Evolutionary conservation across 2,888 invertebrate genomes (phyloP), one percentile per base, ranked within the genome.

Genomic region (Cryptocephalus primarius): DNA sequence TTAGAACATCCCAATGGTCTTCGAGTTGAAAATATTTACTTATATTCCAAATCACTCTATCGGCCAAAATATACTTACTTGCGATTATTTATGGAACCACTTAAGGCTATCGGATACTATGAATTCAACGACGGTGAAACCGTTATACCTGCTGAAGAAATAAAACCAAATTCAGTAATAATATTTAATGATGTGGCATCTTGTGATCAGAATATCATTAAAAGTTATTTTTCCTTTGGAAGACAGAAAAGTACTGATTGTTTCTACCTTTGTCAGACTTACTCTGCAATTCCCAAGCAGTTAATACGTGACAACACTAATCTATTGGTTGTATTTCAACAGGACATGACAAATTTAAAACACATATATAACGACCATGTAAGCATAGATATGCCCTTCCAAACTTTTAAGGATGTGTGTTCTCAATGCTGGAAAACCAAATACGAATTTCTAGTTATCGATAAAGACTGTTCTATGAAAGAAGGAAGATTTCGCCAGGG

Each of bases 261-360:
- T 40, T 49, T 48, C 41, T 48, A 48, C 48, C 41, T 44, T 36
- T 44, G 46, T 38, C 46, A 50, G 36, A 48, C 50, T 9, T 48
- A 45, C 13, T 43, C 48, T 1, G 39, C 39, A 8, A 40, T 48
- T 1, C 44, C 46, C 1, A 48, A 51, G 38, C 46, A 48, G n/a
- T 13, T 48, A n/a, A 40, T 51, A n/a, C 11, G 51, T 8, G 45
- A 48, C 32, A 48, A 51, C 32, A 38, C 39, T 1, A 48, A 48
- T 33, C 31, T 47, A 8, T 14, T 47, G 11, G 39, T 49, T 12
- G 41, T 49, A n/a, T 49, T 49, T 44, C 42, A 42, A 36, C 49
- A 49, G 39, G 49, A 46, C 32, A 42, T 41, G 13, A 48, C 45
- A 2, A 48, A 45, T 43, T 40, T 48, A 14, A 48, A 40, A 45